Conservation (phyloP, 2,888 invertebrate genomes). For the Diogma glabrata region DNA sequence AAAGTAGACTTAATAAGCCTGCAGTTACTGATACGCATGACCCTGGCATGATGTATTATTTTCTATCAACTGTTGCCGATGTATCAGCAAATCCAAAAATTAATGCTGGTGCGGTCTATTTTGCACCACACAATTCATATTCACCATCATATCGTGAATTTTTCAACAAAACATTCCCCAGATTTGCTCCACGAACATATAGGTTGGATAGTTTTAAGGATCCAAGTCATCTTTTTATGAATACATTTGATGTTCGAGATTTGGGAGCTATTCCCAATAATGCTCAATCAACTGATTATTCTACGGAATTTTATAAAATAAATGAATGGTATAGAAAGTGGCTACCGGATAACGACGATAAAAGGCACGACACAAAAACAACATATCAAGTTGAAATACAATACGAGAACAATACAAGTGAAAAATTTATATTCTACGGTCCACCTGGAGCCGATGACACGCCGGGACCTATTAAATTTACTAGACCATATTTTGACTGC, state of each 20-base stretch:
- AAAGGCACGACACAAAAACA: constrained; percentile 80
- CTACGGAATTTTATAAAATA: constrained; percentile 77
- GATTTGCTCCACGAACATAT: constrained; percentile 89
- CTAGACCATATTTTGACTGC: constrained; percentile 92
- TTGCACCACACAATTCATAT: constrained; percentile 87
- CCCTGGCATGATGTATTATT: constrained; percentile 97
- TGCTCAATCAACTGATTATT: constrained; percentile 76
- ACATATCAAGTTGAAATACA: constrained; percentile 90
- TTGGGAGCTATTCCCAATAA: constrained; percentile 73
- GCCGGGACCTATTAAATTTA: constrained; percentile 89
- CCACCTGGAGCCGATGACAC: constrained; percentile 83
- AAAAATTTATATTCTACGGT: constrained; percentile 92
- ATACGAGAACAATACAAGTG: constrained; percentile 88
- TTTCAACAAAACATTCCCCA: constrained; percentile 89
- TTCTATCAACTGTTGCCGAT: constrained; percentile 88
- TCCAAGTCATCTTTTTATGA: constrained; percentile 76
- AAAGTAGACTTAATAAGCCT: constrained; percentile 79
- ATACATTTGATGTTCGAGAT: constrained; percentile 79
- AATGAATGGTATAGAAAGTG: constrained; percentile 91
- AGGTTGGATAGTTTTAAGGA: constrained; percentile 90
- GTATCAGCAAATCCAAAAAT: constrained; percentile 85
- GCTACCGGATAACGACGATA: constrained; percentile 77
- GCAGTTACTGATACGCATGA: constrained; percentile 88
- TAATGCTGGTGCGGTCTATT: constrained; percentile 88
- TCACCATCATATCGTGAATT: constrained; percentile 89